phyloP scores from a whole-genome alignment of 1,140 invertebrate genomes.

The Sarcophaga bullata region DNA sequence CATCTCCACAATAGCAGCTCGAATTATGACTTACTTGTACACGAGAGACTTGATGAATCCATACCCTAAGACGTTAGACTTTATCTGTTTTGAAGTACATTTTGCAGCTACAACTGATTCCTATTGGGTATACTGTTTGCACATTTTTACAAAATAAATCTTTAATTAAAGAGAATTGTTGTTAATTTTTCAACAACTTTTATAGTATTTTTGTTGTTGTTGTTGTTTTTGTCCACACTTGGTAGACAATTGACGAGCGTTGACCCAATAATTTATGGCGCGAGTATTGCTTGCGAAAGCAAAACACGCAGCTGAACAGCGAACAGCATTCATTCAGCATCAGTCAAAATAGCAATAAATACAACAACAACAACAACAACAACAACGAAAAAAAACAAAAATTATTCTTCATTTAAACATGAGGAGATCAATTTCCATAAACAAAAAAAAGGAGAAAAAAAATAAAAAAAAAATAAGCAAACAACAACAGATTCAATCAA shows the following conservation, averaged over 20 bases:
- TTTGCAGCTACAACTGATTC: too few relatives aligned
- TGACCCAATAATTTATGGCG: conserved; percentile 21
- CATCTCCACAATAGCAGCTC: too few relatives aligned
- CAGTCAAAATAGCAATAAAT: not conserved
- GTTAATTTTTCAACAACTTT: conserved; percentile 18
- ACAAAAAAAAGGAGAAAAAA: not conserved
- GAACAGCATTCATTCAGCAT: too few relatives aligned
- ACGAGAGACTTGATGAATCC: too few relatives aligned
- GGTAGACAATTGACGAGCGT: conserved; percentile 20
- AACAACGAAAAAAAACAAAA: not conserved
- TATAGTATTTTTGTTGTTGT: not conserved
- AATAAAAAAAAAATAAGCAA: not conserved
- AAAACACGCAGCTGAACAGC: too few relatives aligned
- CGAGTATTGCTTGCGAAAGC: not conserved
- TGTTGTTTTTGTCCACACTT: not conserved
- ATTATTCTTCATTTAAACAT: conserved; percentile 27
- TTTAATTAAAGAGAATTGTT: conserved; percentile 19
- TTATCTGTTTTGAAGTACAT: too few relatives aligned
- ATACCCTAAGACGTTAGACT: too few relatives aligned
- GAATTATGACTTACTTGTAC: too few relatives aligned
- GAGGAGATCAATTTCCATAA: conserved; percentile 12
- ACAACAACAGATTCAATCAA: not conserved
- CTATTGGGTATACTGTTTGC: not conserved
- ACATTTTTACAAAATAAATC: conserved; percentile 9
- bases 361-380: not conserved